phyloP scores from a whole-genome alignment of 2,113 vertebrate genomes.

The Anhinga anhinga region DNA sequence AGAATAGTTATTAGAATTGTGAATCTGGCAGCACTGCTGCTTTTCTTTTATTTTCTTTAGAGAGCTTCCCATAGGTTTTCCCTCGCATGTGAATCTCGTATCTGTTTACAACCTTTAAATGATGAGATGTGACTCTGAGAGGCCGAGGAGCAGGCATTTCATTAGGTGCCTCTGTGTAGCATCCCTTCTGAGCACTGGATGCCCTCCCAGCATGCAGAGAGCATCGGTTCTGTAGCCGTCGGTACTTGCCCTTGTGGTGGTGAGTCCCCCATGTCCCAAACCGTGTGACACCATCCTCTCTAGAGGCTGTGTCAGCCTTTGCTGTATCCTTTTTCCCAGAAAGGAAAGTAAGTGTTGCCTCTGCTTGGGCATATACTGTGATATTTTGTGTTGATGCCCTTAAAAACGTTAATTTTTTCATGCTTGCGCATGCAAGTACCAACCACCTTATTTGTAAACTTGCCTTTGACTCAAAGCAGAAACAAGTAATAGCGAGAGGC shows the following conservation, averaged over 20 bases:
- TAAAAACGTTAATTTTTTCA: background rate
- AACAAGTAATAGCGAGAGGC: rapidly evolving
- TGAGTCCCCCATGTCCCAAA: background rate
- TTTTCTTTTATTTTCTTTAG: background rate
- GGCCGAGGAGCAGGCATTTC: background rate
- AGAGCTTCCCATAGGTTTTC: background rate
- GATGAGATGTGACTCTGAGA: background rate
- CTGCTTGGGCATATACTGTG: background rate
- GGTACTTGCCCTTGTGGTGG: background rate
- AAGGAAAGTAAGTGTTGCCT: background rate
- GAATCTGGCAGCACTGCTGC: background rate
- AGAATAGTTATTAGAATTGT: background rate
- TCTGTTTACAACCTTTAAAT: background rate
- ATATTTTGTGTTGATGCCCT: background rate
- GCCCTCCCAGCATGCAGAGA: rapidly evolving
- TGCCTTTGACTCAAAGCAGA: background rate
- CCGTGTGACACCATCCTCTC: background rate
- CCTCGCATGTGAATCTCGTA: rapidly evolving
- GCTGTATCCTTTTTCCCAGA: background rate
- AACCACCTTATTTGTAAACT: background rate
- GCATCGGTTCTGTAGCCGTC: rapidly evolving
- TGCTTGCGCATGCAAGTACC: rapidly evolving
- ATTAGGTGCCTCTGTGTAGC: background rate
- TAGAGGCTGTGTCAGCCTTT: background rate
- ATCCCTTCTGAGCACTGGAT: rapidly evolving